Evolutionary conservation across 2,113 vertebrate genomes (phyloP).

Genomic region (cat (Felis catus)): F.catus_Fca126_mat1.0 CM031417.1:35968001-35968500

Average conservation of each 20-base stretch:
- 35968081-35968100: background rate
- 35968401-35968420: background rate
- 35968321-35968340: background rate
- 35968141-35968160: background rate
- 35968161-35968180: background rate
- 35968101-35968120: background rate
- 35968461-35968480: background rate
- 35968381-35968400: background rate
- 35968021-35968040: background rate
- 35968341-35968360: background rate
- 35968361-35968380: background rate
- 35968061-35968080: background rate
- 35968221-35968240: background rate
- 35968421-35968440: background rate
- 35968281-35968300: background rate
- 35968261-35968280: background rate
- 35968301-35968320: background rate
- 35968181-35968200: background rate
- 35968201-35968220: background rate
- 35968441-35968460: constrained; percentile 21
- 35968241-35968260: background rate
- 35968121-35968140: background rate
- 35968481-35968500: background rate
- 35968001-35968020: background rate
- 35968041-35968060: background rate